Evolutionary conservation across 2,113 vertebrate genomes (phyloP).

Genomic region (Neodontobutis hainanensis): DNA sequence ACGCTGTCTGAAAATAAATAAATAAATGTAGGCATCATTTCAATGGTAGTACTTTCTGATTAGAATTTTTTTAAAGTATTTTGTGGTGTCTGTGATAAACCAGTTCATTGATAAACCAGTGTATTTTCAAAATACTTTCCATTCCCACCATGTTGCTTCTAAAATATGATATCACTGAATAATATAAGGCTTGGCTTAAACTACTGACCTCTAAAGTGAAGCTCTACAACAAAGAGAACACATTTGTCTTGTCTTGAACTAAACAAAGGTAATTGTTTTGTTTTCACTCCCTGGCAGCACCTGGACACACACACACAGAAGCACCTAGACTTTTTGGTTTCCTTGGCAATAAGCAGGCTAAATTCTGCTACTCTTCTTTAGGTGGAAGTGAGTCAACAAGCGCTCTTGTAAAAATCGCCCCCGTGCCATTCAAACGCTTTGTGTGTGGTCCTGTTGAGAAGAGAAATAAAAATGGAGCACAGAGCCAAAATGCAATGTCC

Average conservation of each 20-base stretch:
- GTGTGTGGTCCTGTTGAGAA: slow-evolving; percentile 47
- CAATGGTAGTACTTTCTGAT: neutral
- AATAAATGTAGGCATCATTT: slow-evolving; percentile 6
- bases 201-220: neutral
- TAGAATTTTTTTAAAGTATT: neutral
- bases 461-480: slow-evolving; percentile 26
- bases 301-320: slow-evolving; percentile 33
- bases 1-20: slow-evolving; percentile 1
- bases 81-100: neutral
- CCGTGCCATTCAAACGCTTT: slow-evolving; percentile 58
- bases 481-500: slow-evolving; percentile 41
- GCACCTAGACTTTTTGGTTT: slow-evolving; percentile 56
- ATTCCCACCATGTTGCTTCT: neutral
- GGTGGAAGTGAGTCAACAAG: slow-evolving; percentile 74
- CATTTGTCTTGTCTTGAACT: slow-evolving; percentile 14
- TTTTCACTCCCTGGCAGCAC: slow-evolving; percentile 28
- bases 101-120: slow-evolving; percentile 38
- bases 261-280: slow-evolving; percentile 43
- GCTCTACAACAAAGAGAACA: neutral
- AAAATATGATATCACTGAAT: neutral
- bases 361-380: slow-evolving; percentile 69
- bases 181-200: neutral
- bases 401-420: slow-evolving; percentile 67
- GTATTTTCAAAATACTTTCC: neutral
- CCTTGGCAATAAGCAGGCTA: slow-evolving; percentile 73